Base-by-base conservation (phyloP, 2,888 invertebrate species). In the Aleiodes alternator region DNA sequence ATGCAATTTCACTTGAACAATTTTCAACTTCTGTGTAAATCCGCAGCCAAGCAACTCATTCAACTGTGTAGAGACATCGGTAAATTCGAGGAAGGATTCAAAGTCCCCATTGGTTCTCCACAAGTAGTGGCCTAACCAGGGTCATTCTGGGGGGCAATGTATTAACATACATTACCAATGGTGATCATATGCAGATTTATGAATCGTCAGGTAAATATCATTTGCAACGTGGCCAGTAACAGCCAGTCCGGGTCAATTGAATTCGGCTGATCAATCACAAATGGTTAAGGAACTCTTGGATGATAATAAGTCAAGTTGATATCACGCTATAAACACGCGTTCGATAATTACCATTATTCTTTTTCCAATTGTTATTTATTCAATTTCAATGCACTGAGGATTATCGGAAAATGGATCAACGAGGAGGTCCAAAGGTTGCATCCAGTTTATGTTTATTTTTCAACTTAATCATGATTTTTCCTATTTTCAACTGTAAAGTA, bases 181-280 rank as follows among this genome's bases (percentile, higher is more conserved):
- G 82, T 87, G 85, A 88, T 88, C 81, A 86, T 43, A 88, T 89
- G 88, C 83, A 86, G 87, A 89, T 89, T 84, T 87, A 87, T 88
- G 84, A 83, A 85, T 80, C 77, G 80, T 80, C 79, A 80, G 80
- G 81, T 80, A 79, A 78, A 81, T 79, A 55, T 77, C 14, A 74
- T 68, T 75, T 77, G 77, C 78, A 74, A 75, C 75, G 75, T 78
- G 71, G 53, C 57, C 43, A 8, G 43, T 43, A 43, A 61, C 53
- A 72, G 48, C 61, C 43, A 34, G 23, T 50, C 75, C 75, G 78
- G 80, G 82, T 82, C 80, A 82, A 81, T 77, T 77, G 80, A 77
- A 82, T 81, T 78, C 79, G 76, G 43, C 56, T 75, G 64, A 75
- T 78, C 77, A 69, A 75, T 48, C 64, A 64, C 23, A 48, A 64